Percentiles rank a stretch among this genome's conserved stretches.
Evolutionary conservation across 2,888 invertebrate species (phyloP).

Genomic region (Corbicula japonica): DNA sequence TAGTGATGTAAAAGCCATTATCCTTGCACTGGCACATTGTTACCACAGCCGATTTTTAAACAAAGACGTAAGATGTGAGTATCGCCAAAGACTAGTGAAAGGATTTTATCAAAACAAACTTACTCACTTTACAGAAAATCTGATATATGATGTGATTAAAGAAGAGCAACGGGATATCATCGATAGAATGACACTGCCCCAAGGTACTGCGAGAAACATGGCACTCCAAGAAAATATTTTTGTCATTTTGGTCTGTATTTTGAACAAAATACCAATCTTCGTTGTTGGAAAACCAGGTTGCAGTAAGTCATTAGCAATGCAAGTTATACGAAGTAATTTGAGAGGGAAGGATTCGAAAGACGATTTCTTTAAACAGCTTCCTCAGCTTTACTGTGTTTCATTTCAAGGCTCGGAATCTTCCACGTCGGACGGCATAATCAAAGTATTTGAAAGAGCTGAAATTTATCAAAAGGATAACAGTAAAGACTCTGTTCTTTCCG

Average conservation of each 20-base stretch:
- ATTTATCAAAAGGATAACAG: slow-evolving; percentile 63
- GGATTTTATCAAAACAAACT: slow-evolving; percentile 10
- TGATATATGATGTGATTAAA: slow-evolving; percentile 53
- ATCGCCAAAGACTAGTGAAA: slow-evolving; percentile 36
- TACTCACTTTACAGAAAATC: background rate
- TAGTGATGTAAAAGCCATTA: slow-evolving; percentile 26
- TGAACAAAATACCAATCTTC: slow-evolving; percentile 73
- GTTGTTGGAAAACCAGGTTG: slow-evolving; percentile 76
- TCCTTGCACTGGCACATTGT: slow-evolving; percentile 56
- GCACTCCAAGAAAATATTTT: slow-evolving; percentile 74
- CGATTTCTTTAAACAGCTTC: slow-evolving; percentile 63
- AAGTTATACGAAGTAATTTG: slow-evolving; percentile 71
- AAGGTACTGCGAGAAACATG: slow-evolving; percentile 70
- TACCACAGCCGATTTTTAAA: slow-evolving; percentile 62
- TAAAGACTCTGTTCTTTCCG: slow-evolving; percentile 64
- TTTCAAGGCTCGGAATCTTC: slow-evolving; percentile 77
- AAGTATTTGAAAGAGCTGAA: slow-evolving; percentile 74
- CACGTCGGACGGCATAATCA: slow-evolving; percentile 75
- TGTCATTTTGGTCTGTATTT: slow-evolving; percentile 71
- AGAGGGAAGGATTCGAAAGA: slow-evolving; percentile 72
- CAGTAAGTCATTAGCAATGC: slow-evolving; percentile 74
- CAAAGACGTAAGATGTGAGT: slow-evolving; percentile 36
- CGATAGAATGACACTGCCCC: slow-evolving; percentile 67
- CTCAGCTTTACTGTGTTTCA: slow-evolving; percentile 70
- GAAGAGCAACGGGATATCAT: slow-evolving; percentile 68